Evolutionary conservation across 1,140 invertebrate species (phyloP).

Genomic region (Brachionus calyciflorus): DNA sequence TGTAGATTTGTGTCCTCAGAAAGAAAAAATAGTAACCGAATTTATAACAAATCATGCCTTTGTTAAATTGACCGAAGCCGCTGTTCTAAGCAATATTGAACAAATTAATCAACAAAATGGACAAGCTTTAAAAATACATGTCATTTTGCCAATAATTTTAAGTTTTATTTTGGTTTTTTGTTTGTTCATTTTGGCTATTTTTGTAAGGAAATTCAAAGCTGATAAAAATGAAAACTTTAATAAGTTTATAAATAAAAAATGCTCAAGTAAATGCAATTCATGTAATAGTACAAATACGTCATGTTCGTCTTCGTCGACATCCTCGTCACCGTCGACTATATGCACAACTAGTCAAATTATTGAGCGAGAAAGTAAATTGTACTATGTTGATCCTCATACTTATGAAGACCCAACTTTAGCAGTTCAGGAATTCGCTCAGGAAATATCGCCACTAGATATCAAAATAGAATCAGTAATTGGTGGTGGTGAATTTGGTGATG

Average conservation of each 20-base stretch:
- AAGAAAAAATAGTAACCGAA: constrained; percentile 17
- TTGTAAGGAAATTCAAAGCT: neutral
- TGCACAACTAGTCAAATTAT: constrained; percentile 46
- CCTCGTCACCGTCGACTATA: constrained; percentile 28
- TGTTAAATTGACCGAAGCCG: neutral
- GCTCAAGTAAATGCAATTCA: constrained; percentile 11
- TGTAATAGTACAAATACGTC: constrained; percentile 19
- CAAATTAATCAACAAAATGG: neutral
- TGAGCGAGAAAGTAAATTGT: constrained; percentile 38
- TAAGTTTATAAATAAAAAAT: constrained; percentile 22
- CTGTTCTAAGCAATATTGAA: neutral
- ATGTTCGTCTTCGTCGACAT: constrained; percentile 24
- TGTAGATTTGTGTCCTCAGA: neutral
- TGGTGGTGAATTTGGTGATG: constrained; percentile 47
- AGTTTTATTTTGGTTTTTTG: neutral
- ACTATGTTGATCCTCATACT: constrained; percentile 45
- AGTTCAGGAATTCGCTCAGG: constrained; percentile 41
- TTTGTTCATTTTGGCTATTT: neutral
- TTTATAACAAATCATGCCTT: constrained; percentile 3
- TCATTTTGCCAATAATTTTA: constrained; percentile 15
- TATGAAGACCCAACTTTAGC: constrained; percentile 46
- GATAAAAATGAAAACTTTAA: neutral
- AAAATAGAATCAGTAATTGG: constrained; percentile 46
- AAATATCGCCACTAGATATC: constrained; percentile 29
- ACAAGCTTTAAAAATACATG: neutral